These are phyloP conservation scores for Ctenopoma multispine DNA, from an alignment of 2,797 vertebrate genomes.

Conservation along the genomic window DNA sequence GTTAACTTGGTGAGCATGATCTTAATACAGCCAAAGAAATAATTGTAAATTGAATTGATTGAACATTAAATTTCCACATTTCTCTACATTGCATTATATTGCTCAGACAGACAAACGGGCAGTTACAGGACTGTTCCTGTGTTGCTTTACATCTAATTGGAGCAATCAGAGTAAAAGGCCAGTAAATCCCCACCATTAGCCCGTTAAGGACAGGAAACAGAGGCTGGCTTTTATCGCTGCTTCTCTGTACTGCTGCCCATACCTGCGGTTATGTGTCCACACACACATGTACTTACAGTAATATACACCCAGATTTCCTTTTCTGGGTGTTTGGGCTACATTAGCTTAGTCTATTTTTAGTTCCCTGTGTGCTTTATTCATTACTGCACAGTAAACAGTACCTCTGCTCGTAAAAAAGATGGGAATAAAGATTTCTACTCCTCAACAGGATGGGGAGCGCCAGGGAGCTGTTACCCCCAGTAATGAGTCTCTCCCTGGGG, in stretches of 20 bases:
- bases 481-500: slow-evolving; percentile 59
- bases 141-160: slow-evolving; percentile 72
- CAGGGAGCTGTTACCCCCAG: slow-evolving; percentile 42
- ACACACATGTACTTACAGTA: slow-evolving; percentile 20
- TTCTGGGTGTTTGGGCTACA: slow-evolving; percentile 48
- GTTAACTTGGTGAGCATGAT: neutral
- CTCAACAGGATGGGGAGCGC: slow-evolving; percentile 42
- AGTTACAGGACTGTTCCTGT: slow-evolving; percentile 41
- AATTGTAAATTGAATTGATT: neutral
- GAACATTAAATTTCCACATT: too few species aligned
- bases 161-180: slow-evolving; percentile 80
- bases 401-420: slow-evolving; percentile 48
- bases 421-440: slow-evolving; percentile 63
- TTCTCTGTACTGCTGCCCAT: slow-evolving; percentile 51
- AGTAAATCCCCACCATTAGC: slow-evolving; percentile 79
- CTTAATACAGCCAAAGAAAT: neutral
- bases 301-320: slow-evolving; percentile 59
- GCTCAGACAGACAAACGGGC: slow-evolving; percentile 30
- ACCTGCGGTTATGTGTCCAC: slow-evolving; percentile 53
- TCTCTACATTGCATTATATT: too few species aligned
- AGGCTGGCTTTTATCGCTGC: slow-evolving; percentile 71
- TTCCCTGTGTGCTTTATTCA: slow-evolving; percentile 60
- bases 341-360: slow-evolving; percentile 69
- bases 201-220: slow-evolving; percentile 79
- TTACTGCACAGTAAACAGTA: slow-evolving; percentile 65